Evolutionary conservation across 1,140 invertebrate species (phyloP).

Genomic region (Lasioglossum albipes): DNA sequence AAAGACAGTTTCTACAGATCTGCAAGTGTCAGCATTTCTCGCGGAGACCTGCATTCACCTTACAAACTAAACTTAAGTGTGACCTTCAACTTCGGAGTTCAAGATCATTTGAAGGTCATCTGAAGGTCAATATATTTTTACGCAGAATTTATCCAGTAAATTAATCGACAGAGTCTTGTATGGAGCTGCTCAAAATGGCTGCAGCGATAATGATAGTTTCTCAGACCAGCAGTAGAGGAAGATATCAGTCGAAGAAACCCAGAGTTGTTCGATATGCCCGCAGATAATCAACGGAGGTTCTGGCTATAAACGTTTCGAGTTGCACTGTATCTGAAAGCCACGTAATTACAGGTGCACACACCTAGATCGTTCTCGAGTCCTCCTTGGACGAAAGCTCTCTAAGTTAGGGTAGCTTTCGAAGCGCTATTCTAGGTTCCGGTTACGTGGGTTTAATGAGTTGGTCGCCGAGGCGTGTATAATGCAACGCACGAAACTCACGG

Average conservation of each 20-base stretch:
- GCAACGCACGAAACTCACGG: constrained; percentile 45
- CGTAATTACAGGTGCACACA: constrained; percentile 38
- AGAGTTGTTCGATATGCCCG: constrained; percentile 28
- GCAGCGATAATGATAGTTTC: neutral
- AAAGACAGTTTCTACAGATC: too few species aligned
- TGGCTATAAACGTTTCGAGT: constrained; percentile 18
- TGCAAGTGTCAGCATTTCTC: too few species aligned
- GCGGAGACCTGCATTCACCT: too few species aligned
- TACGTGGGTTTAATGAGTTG: constrained; percentile 61
- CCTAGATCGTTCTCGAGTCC: constrained; percentile 5
- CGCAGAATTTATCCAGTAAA: too few species aligned
- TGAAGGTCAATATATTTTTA: too few species aligned
- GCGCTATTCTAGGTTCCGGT: constrained; percentile 44
- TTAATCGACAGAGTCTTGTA: neutral
- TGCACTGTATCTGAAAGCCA: constrained; percentile 3
- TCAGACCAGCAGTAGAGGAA: neutral
- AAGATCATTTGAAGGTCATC: too few species aligned
- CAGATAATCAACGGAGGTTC: constrained; percentile 30
- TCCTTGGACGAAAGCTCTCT: constrained; percentile 22
- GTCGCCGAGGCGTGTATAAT: constrained; percentile 54
- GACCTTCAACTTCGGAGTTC: too few species aligned
- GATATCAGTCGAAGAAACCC: neutral
- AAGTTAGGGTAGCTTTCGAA: constrained; percentile 46
- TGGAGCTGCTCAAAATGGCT: neutral
- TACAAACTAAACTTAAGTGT: too few species aligned